These are phyloP conservation scores for Lepidurus couesii DNA, from an alignment of 1,140 invertebrate species.

Conservation along the genomic window DNA sequence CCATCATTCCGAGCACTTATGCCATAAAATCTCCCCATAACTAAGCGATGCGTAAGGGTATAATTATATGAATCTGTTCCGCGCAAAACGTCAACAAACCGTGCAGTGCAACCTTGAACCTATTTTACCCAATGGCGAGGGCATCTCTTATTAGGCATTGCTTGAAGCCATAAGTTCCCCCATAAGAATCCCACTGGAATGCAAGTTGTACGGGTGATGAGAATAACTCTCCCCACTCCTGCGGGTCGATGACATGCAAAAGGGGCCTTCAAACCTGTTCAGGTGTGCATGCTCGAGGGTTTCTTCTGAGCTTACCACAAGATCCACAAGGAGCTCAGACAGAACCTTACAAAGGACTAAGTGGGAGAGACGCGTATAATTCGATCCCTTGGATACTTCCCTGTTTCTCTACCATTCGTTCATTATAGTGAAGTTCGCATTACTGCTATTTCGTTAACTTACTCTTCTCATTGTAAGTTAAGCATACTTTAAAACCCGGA, in stretches of 20 bases:
- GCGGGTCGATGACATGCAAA: slow-evolving; percentile 1
- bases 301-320: background rate
- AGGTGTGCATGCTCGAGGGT: slow-evolving; percentile 13
- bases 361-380: background rate
- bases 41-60: too few relatives aligned
- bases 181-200: slow-evolving; percentile 3
- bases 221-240: background rate
- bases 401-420: too few relatives aligned
- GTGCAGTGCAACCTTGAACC: background rate
- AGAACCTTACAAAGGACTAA: background rate
- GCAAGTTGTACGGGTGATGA: background rate
- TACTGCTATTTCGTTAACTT: too few relatives aligned
- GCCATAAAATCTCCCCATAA: too few relatives aligned
- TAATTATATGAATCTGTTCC: background rate
- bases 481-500: too few relatives aligned
- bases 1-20: too few relatives aligned
- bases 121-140: background rate
- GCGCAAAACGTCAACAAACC: background rate
- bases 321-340: background rate
- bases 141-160: background rate
- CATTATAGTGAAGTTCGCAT: too few relatives aligned
- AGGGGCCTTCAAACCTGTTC: slow-evolving; percentile 17
- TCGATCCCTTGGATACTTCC: too few relatives aligned
- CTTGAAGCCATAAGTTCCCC: background rate
- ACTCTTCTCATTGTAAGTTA: too few relatives aligned